Base-by-base conservation (phyloP, 2,113 vertebrate genomes). In the Thunnus thynnus region DNA sequence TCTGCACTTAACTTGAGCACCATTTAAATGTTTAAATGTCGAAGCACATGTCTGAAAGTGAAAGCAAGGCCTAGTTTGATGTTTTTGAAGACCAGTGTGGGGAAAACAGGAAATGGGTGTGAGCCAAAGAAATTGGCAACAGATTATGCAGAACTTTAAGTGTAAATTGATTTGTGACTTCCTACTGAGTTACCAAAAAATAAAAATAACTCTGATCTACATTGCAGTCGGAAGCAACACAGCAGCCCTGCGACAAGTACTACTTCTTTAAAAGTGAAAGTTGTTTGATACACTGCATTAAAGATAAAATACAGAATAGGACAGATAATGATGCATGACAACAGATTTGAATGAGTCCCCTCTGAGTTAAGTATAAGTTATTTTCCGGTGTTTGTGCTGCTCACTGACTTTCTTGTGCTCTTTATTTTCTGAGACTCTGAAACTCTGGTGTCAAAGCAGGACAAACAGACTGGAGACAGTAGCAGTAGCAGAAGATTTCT, bases 91-190 rank as follows among this genome's bases (percentile, higher is more conserved):
- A 17, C 44, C 22, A 25, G 82, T 61, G 32, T 18, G 50, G 60
- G 66, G 32, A 7, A 84, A 88, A 78, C 75, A 82, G 82, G 83
- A 89, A 86, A 67, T 66, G 84, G 84, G 77, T 78, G 70, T 75
- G 57, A 80, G 57, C 66, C 30, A 22, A 11, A 44, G 14, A 10
- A 27, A 51, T 0, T 47, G 51, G n/a, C 25, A 32, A 17, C 18
- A 47, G 18, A 54, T 60, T 18, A 2, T 47, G 11, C 4, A 56
- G 44, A 41, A n/a, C n/a, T 47, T 11, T 18, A 6, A 30, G 14
- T 20, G 13, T 22, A 32, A 16, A 41, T 14, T 13, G 1, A 46
- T 70, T 41, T 46, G 2, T 13, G 2, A 11, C 20, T 27, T 44
- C 4, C 27, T 30, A 22, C n/a, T 47, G 3, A 56, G 44, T 46